Evolutionary conservation across 2,888 invertebrate genomes (phyloP), one percentile per base, ranked within the genome.

Genomic region (Harpagoxenus sublaevis): DNA sequence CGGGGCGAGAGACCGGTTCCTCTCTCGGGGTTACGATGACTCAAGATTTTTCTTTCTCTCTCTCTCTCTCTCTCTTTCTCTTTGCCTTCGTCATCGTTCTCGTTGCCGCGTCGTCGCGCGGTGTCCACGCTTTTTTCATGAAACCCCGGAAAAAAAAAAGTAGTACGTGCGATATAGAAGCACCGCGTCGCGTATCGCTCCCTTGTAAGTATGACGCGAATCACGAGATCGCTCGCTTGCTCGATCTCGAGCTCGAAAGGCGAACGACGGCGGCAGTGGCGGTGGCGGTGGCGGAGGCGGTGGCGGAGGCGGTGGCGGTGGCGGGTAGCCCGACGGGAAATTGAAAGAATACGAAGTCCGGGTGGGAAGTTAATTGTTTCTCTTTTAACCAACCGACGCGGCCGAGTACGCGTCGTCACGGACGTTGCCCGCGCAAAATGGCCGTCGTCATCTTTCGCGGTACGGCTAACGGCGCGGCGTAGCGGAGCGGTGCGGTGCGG

Each of bases 341-440:
- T 75, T 77, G 57, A 83, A 77, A 77, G 75, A 77, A 77, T 78
- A 77, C 78, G 28, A 77, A 78, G 79, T 63, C 79, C 70, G 79
- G 55, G 84, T 71, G 74, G 85, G 74, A 84, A 84, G 84, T 85
- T 85, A 85, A 85, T 85, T 85, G 77, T 85, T 84, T 83, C 77
- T 77, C 83, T 77, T 84, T 53, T 84, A 78, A 68, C 84, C 57
- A 78, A 65, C 78, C 73, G 78, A 73, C 71, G 84, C 71, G 79
- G 71, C 75, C 84, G 84, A 85, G 84, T 86, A 84, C 73, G 78
- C 82, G 79, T 77, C 87, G 87, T 87, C 86, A 87, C 87, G 87
- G 87, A 74, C 70, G 75, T 74, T 87, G 86, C 82, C 73, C 83
- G 66, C 74, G 84, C 86, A 87, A 87, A 87, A 87, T 87, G 87